Evolutionary conservation across 2,113 vertebrate genomes (phyloP).

Genomic region (Oreochromis tanganicae): DNA sequence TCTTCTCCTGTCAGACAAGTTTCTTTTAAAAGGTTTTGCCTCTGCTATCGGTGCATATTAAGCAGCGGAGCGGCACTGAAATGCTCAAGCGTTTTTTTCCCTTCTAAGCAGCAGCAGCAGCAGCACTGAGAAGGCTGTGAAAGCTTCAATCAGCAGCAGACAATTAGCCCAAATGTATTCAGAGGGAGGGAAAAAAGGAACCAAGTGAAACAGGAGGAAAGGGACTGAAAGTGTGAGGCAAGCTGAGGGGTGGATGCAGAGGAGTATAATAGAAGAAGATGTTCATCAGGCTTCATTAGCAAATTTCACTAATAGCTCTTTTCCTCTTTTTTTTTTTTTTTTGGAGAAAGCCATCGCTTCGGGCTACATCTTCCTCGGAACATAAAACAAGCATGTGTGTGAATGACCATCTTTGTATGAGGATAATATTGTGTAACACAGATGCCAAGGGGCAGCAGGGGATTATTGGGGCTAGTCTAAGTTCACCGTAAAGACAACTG

Average conservation of each 20-base stretch:
- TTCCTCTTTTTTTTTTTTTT: background rate
- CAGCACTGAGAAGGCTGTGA: conserved; percentile 6
- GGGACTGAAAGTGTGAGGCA: background rate
- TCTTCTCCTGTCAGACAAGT: background rate
- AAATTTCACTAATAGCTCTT: conserved; percentile 14
- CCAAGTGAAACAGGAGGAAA: background rate
- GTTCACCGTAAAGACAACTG: conserved; percentile 4
- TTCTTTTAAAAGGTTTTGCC: background rate
- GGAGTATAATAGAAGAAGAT: conserved; percentile 25
- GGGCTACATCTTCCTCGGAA: conserved; percentile 22
- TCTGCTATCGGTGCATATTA: background rate
- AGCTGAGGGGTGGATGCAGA: background rate
- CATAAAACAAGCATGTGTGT: background rate
- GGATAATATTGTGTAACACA: conserved; percentile 20
- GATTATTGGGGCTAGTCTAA: conserved; percentile 26
- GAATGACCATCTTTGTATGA: conserved; percentile 51
- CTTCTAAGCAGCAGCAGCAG: background rate
- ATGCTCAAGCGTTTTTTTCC: background rate
- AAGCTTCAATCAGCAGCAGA: conserved; percentile 38
- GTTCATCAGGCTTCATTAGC: conserved; percentile 46
- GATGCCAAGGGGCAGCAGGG: conserved; percentile 1
- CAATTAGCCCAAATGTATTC: conserved; percentile 46
- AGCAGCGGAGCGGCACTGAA: conserved; percentile 2
- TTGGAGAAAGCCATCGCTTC: background rate
- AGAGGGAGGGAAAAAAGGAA: background rate